Conservation (phyloP, 2,797 vertebrate species). For the Rousettus madagascariensis region DNA sequence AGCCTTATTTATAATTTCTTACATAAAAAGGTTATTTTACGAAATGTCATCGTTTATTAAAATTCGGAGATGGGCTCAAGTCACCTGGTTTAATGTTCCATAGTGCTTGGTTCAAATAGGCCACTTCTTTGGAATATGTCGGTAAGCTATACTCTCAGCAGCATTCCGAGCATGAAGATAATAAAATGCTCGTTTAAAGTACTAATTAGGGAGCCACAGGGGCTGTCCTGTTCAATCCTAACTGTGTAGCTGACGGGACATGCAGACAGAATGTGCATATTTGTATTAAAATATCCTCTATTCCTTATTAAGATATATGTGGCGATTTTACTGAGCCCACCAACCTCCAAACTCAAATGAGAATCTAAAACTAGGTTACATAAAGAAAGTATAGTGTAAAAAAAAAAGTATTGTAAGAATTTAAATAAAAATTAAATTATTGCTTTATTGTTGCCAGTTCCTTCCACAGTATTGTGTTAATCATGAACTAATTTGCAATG, state of each 20-base stretch:
- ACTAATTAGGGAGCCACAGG: neutral
- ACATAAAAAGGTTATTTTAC: neutral
- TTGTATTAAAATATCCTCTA: neutral
- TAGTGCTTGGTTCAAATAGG: neutral
- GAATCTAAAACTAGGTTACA: neutral
- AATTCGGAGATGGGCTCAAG: neutral
- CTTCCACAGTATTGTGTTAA: neutral
- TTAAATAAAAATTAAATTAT: slow-evolving; percentile 31
- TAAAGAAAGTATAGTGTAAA: neutral
- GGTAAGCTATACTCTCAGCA: neutral
- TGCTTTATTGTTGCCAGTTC: neutral
- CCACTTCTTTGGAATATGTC: neutral
- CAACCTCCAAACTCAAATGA: neutral
- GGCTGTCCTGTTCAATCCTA: neutral
- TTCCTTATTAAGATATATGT: neutral
- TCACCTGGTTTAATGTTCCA: neutral
- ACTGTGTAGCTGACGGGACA: neutral
- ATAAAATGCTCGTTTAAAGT: neutral
- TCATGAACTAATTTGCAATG: slow-evolving; percentile 24
- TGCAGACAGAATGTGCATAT: neutral
- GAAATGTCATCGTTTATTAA: neutral
- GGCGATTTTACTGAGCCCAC: neutral
- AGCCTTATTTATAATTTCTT: neutral
- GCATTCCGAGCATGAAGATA: neutral
- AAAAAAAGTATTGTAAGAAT: neutral